Conservation (phyloP, 2,888 invertebrate genomes). For the Ophioninae sp. region DNA sequence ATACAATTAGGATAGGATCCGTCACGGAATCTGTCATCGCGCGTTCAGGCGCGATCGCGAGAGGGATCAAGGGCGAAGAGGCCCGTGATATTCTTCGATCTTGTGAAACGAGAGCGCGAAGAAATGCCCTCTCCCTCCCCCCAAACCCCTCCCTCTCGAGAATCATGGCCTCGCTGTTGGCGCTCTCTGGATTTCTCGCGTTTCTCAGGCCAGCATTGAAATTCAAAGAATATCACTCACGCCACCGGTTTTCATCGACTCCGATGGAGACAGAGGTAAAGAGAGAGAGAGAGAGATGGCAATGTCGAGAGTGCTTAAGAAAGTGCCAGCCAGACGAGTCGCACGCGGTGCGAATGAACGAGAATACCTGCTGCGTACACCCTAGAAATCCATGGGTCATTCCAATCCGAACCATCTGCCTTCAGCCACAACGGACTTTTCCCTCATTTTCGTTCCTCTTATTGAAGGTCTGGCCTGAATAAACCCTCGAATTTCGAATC, state of each 20-base stretch:
- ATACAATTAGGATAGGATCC: conserved; percentile 59
- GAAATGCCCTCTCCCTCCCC: too few species aligned
- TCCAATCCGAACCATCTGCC: not conserved
- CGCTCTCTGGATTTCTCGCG: conserved; percentile 37
- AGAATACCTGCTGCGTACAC: conserved; percentile 33
- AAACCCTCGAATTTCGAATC: not conserved
- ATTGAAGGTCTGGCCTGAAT: not conserved
- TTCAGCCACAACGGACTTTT: not conserved
- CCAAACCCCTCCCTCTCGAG: too few species aligned
- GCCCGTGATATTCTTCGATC: conserved; percentile 28
- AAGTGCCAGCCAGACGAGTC: conserved; percentile 54
- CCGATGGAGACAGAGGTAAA: not conserved
- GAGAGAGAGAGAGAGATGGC: conserved; percentile 19
- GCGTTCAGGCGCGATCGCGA: conserved; percentile 28
- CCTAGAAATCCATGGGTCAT: conserved; percentile 20
- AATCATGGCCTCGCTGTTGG: conserved; percentile 44
- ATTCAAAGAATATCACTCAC: conserved; percentile 63
- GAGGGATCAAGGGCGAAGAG: conserved; percentile 50
- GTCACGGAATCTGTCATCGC: conserved; percentile 46
- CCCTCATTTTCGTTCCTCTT: not conserved
- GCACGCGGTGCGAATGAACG: conserved; percentile 62
- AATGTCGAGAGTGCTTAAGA: conserved; percentile 47
- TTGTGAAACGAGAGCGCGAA: conserved; percentile 46
- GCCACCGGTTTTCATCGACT: conserved; percentile 63
- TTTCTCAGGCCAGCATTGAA: conserved; percentile 60